Evolutionary conservation across 2,888 invertebrate genomes (phyloP), one percentile per base, ranked within the genome.

Genomic region (Drosophila setosimentum): DNA sequence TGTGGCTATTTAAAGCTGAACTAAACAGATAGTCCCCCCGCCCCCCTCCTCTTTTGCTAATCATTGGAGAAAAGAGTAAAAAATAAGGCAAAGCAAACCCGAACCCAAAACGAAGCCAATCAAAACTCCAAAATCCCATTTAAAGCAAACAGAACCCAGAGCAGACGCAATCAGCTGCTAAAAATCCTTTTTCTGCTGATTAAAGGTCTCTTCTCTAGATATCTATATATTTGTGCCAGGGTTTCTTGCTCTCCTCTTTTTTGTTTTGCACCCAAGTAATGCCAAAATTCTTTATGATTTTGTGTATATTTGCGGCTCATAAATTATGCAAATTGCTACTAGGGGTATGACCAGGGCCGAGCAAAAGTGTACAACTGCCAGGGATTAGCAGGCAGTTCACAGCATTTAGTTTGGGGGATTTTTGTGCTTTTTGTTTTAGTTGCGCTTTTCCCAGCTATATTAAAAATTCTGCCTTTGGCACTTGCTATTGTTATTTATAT

Each of bases 321-420:
- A 82, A 73, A 84, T 73, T 81, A 80, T 80, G 85, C 68, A 80
- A 81, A 80, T 80, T 76, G 54, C 21, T 48, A 30, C 21, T 30
- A 40, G 27, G 48, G 50, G 51, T 27, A 50, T 45, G 51, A 51
- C 37, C 32, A 24, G 69, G 53, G 42, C 33, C 32, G 62, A 24
- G 24, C 30, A 11, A 33, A 16, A 33, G n/a, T 18, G 11, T 11
- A 54, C 27, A 49, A 61, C 49, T 55, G 35, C 10, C 53, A 42
- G 35, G 55, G 63, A 72, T 72, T 62, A 72, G 63, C 62, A 62
- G 42, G 30, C 37, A 42, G 45, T 42, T 68, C 30, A 58, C 70
- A 51, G 33, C 45, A 53, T 45, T 51, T 6, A 45, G 45, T 18
- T 24, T 24, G 8, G 50, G 24, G n/a, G 10, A 27, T 35, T 50